A percentile compares a stretch with the other conserved stretches of the same genome.
These are phyloP conservation scores for Pseudolycoriella hygida DNA, from an alignment of 2,888 invertebrate genomes.

Conservation along the genomic window DNA sequence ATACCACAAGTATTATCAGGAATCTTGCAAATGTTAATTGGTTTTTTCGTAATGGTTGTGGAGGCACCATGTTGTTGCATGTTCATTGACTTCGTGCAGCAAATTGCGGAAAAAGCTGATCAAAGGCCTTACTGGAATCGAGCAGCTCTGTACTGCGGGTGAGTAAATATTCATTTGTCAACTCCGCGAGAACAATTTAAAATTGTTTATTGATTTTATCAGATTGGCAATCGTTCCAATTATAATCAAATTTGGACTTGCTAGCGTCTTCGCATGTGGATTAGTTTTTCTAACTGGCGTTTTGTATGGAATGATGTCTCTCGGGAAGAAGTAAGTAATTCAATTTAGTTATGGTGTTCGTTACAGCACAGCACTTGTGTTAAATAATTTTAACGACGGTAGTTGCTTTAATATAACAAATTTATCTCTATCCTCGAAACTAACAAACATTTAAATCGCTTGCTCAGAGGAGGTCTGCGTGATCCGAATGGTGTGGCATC, in stretches of 20 bases:
- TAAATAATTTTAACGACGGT: too few relatives aligned
- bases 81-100: conserved; percentile 87
- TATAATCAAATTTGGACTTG: conserved; percentile 53
- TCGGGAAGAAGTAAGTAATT: conserved; percentile 84
- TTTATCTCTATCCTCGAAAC: too few relatives aligned
- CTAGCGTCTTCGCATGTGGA: conserved; percentile 73
- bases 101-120: conserved; percentile 67
- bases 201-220: neutral
- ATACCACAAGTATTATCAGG: conserved; percentile 56
- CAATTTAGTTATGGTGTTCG: too few relatives aligned
- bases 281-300: conserved; percentile 76
- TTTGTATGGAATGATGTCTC: conserved; percentile 84
- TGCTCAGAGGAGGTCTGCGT: too few relatives aligned
- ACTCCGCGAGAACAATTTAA: neutral
- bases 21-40: conserved; percentile 75
- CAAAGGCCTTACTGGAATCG: conserved; percentile 77
- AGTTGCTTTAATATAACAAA: too few relatives aligned
- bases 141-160: conserved; percentile 71
- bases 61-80: conserved; percentile 97
- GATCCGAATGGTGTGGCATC: conserved; percentile 36
- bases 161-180: conserved; percentile 31
- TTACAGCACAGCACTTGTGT: too few relatives aligned
- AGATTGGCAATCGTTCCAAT: conserved; percentile 56
- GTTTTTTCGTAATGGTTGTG: conserved; percentile 70
- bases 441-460: too few relatives aligned